Conservation (phyloP, 2,113 vertebrate species). For the Aphyosemion australe region DNA sequence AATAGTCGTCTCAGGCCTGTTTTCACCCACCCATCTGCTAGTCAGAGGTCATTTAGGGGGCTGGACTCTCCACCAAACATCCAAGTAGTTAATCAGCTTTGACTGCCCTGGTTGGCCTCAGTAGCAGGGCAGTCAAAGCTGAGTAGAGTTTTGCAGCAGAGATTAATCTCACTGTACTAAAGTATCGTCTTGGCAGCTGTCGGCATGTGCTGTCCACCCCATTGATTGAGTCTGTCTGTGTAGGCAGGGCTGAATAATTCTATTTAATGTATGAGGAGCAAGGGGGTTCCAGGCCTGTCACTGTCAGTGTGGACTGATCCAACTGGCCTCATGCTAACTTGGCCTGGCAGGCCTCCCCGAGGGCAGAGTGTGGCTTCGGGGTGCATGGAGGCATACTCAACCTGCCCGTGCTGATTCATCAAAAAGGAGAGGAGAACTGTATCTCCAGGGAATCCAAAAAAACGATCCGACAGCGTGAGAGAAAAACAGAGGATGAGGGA, state of each 20-base stretch:
- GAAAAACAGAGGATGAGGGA: conserved; percentile 1
- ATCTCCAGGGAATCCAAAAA: conserved; percentile 58
- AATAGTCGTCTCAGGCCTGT: conserved; percentile 11
- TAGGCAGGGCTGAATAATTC: conserved; percentile 71
- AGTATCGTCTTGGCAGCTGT: conserved; percentile 68
- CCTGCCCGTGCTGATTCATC: conserved; percentile 60
- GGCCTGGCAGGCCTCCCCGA: conserved; percentile 53
- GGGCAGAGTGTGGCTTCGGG: conserved; percentile 50
- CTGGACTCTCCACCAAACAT: conserved; percentile 17
- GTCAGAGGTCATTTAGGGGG: conserved; percentile 15
- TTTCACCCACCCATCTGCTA: conserved; percentile 25
- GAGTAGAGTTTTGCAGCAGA: conserved; percentile 48
- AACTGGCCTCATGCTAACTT: conserved; percentile 62
- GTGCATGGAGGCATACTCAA: conserved; percentile 54
- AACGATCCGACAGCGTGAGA: conserved; percentile 35
- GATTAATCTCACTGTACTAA: conserved; percentile 61
- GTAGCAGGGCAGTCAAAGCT: conserved; percentile 58
- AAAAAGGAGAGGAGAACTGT: conserved; percentile 49
- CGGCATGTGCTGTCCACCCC: conserved; percentile 65
- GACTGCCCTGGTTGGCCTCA: conserved; percentile 45
- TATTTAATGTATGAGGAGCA: conserved; percentile 73
- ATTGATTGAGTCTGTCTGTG: conserved; percentile 69
- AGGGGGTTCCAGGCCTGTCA: conserved; percentile 56
- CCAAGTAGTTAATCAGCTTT: conserved; percentile 53
- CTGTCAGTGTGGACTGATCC: conserved; percentile 54